Evolutionary conservation across 92 coral and sea anemone species (phyloP), one percentile per base, ranked within the genome.

Genomic region (Metridium senile): DNA sequence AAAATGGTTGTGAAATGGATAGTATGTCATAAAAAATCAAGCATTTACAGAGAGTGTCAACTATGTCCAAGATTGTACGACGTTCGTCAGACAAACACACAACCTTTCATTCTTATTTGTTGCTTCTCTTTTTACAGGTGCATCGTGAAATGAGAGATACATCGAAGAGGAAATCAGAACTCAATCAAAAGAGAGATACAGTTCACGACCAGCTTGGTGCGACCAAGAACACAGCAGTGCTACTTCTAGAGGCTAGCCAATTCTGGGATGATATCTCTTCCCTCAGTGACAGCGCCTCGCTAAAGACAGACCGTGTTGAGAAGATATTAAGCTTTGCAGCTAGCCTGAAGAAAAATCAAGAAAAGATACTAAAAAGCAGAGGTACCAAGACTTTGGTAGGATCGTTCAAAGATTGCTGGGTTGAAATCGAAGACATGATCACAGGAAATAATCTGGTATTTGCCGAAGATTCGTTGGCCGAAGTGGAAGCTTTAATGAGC

Each of bases 321-420:
- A 78, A 68, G 65, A 58, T 83, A 18, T 57, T 83, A 30, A 52
- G 39, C 23, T 74, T 58, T 71, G 85, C 74, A 66, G 85, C 22
- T 25, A 7, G 9, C 9, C 7, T 7, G 16, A 78, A 57, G 76
- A 31, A 71, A 67, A 61, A 83, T 65, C 26, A 74, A 57, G 70
- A 31, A 22, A 59, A 59, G 28, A 78, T 83, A 17, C 81, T 68
- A 4, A 77, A 7, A 43, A 83, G 88, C 73, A 58, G 28, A 2
- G 87, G 84, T 25, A 77, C 74, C 25, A 46, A 10, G 6, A 68
- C 71, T 46, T 35, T 49, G 65, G 78, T 43, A 52, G 25, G 22
- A 16, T 77, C 87, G 8, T 82, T 82, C 28, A 63, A 67, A 76
- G 84, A 82, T 22, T 31, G 76, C 68, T 82, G 87, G 87, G 66